These are phyloP conservation scores for Tapirus indicus DNA, from an alignment of 2,797 vertebrate genomes.

Conservation along the genomic window DNA sequence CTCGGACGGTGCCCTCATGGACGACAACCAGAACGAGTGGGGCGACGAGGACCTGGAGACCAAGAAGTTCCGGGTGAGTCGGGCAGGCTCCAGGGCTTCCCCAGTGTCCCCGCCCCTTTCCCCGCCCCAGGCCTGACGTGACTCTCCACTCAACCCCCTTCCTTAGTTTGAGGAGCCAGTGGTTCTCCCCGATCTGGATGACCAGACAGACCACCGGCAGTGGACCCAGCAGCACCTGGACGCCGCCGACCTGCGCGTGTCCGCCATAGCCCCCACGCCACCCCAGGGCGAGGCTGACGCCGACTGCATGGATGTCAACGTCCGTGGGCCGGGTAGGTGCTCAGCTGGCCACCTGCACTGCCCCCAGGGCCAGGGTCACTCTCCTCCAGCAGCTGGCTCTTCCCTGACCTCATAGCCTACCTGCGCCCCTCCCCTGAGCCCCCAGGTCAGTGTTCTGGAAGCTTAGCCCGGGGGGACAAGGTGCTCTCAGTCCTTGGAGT, in stretches of 20 bases:
- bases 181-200: slow-evolving; percentile 91
- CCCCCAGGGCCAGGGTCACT: accelerated
- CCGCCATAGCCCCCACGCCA: slow-evolving; percentile 97
- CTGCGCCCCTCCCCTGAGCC: background rate
- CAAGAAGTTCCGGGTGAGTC: slow-evolving; percentile 96
- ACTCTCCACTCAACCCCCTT: background rate
- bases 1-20: slow-evolving; percentile 97
- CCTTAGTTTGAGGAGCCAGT: slow-evolving; percentile 95
- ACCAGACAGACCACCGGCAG: slow-evolving; percentile 97
- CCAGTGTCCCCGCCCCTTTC: accelerated
- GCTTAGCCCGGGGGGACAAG: background rate
- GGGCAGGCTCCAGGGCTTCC: accelerated
- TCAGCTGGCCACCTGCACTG: accelerated
- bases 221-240: slow-evolving; percentile 99
- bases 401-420: accelerated
- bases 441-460: background rate
- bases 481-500: too few relatives aligned
- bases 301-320: slow-evolving; percentile 98
- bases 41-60: slow-evolving; percentile 94
- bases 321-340: slow-evolving; percentile 95
- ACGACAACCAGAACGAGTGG: slow-evolving; percentile 98
- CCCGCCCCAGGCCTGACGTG: accelerated
- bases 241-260: slow-evolving; percentile 96
- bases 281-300: slow-evolving; percentile 97
- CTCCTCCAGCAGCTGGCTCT: accelerated